Percentiles rank a stretch among this genome's conserved stretches.
Evolutionary conservation across 2,797 vertebrate species (phyloP).

Genomic region (Gymnothorax javanicus): DNA sequence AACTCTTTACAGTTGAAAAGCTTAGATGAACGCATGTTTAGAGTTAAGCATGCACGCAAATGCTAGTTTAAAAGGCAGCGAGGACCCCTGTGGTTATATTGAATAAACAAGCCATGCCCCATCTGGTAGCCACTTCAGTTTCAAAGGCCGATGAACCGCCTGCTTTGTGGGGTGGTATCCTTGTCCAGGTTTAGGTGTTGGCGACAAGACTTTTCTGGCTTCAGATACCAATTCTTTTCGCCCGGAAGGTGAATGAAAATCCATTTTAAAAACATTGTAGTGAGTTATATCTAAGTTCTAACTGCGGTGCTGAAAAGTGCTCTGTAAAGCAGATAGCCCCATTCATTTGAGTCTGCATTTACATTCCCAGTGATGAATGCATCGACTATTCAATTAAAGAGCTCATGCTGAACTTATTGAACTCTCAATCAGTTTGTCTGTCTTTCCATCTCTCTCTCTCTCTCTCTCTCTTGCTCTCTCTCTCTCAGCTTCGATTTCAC

Average conservation of each 20-base stretch:
- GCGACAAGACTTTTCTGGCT: neutral
- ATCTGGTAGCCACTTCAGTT: neutral
- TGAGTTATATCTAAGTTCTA: neutral
- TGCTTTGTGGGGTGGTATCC: no score
- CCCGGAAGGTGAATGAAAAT: constrained; percentile 14
- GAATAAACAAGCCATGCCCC: neutral
- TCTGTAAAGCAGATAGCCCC: constrained; percentile 77
- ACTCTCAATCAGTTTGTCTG: constrained; percentile 21
- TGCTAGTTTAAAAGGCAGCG: neutral
- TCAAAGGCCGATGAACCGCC: neutral
- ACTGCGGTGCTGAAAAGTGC: constrained; percentile 77
- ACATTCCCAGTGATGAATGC: constrained; percentile 78
- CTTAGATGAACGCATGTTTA: neutral
- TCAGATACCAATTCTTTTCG: neutral
- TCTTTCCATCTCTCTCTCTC: constrained; percentile 35
- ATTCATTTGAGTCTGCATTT: constrained; percentile 76
- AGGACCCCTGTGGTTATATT: neutral
- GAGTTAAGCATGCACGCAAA: neutral
- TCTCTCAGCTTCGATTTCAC: neutral
- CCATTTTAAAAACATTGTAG: neutral
- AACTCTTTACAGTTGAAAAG: neutral
- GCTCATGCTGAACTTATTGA: constrained; percentile 53
- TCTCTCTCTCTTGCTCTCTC: neutral
- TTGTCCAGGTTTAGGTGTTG: neutral
- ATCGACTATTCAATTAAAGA: constrained; percentile 76